Percentiles rank a stretch among this genome's conserved stretches.
Conservation (phyloP, 2,113 vertebrate genomes). For the Trogon melanurus region DNA sequence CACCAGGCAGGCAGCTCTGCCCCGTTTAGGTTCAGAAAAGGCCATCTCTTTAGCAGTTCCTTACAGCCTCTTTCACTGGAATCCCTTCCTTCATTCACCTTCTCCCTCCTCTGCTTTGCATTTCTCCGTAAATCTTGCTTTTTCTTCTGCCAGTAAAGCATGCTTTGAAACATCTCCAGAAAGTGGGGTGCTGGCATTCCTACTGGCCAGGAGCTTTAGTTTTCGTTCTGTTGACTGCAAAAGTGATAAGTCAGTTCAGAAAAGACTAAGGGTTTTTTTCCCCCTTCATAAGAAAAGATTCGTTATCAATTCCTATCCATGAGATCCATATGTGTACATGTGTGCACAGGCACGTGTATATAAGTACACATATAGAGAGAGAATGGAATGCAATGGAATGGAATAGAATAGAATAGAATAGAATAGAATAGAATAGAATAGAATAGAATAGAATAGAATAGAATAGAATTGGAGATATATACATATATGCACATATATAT, state of each 20-base stretch:
- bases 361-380: neutral
- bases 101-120: rapidly evolving
- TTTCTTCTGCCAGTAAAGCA: neutral
- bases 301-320: neutral
- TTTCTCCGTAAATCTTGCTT: neutral
- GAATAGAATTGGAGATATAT: too few relatives aligned
- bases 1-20: too few relatives aligned
- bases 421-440: too few relatives aligned
- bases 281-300: neutral
- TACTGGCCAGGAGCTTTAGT: neutral
- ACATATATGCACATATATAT: rapidly evolving
- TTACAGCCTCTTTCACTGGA: neutral
- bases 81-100: neutral
- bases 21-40: too few relatives aligned
- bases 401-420: too few relatives aligned
- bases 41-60: too few relatives aligned
- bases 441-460: too few relatives aligned
- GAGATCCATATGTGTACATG: rapidly evolving
- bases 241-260: neutral
- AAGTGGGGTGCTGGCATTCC: neutral
- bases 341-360: too few relatives aligned
- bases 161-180: neutral
- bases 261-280: neutral
- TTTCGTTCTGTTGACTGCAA: neutral
- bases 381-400: too few relatives aligned